Base-by-base conservation (phyloP, 2,888 invertebrate species). In the Drosophila aldrichi region DNA sequence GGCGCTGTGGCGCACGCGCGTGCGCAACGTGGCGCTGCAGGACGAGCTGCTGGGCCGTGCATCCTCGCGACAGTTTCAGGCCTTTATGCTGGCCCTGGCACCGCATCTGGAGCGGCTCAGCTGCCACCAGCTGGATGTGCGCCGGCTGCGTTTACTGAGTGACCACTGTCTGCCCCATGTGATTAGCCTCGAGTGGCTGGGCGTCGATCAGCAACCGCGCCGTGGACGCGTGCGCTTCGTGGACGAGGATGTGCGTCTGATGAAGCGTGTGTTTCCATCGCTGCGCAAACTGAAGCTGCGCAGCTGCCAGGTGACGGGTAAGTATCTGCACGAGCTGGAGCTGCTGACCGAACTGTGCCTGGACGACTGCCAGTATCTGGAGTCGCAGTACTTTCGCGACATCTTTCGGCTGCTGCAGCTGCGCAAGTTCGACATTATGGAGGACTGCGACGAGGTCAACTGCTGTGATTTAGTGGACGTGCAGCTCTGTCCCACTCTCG, bases 381-480 rank as follows among this genome's bases (percentile, higher is more conserved):
- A 90, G 36, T 89, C 90, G 16, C 78, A 88, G 29, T 70, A 89
- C 51, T 90, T 90, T 60, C 77, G 78, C 3, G 89, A 90, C 14
- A 78, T 90, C 25, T 90, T 90, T n/a, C 78, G 83, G 7, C 68
- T 67, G 32, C 56, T 90, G 14, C 69, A 69, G 16, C 55, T 90
- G 34, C 79, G 88, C 25, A 90, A 87, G 51, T 91, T 91, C 22
- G 90, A 90, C 36, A 89, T 91, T 16, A 89, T 91, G 89, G 81
- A 85, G 63, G 90, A 90, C 58, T 90, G 91, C 52, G 91, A 90
- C 72, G 90, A 91, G 72, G 81, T 91, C 6, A 89, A 88, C 55
- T 90, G 90, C 67, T 90, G 91, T 58, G 91, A 90, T 70, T 56
- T 91, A 43, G 70, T 66, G 7, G 82, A 82, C 44, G 56, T 90